These are phyloP conservation scores for Lampris incognitus DNA, from an alignment of 2,113 vertebrate species.

Conservation along the genomic window DNA sequence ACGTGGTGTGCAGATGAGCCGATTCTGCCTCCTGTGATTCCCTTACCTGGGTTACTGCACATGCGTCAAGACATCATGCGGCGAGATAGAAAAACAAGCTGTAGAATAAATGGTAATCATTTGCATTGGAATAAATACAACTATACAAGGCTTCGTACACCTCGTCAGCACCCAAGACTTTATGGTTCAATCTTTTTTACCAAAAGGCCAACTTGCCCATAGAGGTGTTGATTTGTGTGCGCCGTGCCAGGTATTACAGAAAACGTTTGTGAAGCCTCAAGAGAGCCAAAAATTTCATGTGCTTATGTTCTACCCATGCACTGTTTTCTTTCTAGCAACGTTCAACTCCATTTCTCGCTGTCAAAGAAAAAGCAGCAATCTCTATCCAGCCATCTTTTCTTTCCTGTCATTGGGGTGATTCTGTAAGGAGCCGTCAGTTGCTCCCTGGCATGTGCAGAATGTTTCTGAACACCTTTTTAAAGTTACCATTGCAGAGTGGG, in stretches of 20 bases:
- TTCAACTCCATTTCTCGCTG: too few relatives aligned
- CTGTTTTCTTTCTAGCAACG: too few relatives aligned
- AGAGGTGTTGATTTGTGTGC: too few relatives aligned
- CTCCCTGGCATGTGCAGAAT: conserved; percentile 81
- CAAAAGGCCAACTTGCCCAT: too few relatives aligned
- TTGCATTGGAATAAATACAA: conserved; percentile 7
- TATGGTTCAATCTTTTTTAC: background rate
- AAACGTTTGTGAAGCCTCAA: too few relatives aligned
- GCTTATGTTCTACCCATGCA: too few relatives aligned
- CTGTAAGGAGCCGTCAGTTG: conserved; percentile 29
- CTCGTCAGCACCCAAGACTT: background rate
- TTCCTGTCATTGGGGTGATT: too few relatives aligned
- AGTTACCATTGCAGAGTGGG: conserved; percentile 94
- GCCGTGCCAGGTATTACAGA: too few relatives aligned
- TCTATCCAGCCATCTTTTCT: background rate
- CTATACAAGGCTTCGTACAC: conserved; percentile 4
- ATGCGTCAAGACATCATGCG: background rate
- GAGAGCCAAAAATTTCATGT: too few relatives aligned
- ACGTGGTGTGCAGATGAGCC: too few relatives aligned
- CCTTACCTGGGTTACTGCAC: too few relatives aligned
- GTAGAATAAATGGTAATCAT: conserved; percentile 1
- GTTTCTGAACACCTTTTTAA: conserved; percentile 93
- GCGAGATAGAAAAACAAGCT: conserved; percentile 32
- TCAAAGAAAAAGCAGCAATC: background rate
- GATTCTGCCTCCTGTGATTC: too few relatives aligned